phyloP scores from a whole-genome alignment of 1,140 invertebrate genomes.

The Holcopasites calliopsidis region DNA sequence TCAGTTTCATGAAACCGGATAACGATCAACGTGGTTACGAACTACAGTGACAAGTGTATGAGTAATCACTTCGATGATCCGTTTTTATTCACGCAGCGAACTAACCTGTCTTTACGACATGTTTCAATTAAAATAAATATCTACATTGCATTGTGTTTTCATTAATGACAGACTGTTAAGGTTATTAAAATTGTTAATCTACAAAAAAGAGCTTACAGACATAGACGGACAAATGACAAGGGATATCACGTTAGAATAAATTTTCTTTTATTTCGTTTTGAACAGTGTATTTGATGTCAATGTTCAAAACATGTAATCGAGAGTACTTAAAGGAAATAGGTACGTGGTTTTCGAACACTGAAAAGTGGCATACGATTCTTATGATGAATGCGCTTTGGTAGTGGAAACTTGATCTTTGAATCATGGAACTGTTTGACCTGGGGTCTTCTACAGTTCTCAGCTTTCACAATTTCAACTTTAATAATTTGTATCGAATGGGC shows the following conservation, averaged over 20 bases:
- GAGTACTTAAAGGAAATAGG: constrained; percentile 90
- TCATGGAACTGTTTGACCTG: constrained; percentile 99
- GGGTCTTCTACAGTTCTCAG: constrained; percentile 93
- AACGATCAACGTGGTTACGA: too few relatives aligned
- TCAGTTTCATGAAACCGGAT: too few relatives aligned
- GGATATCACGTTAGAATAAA: constrained; percentile 15
- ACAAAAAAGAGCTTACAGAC: too few relatives aligned
- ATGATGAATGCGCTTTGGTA: constrained; percentile 95
- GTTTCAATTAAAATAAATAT: too few relatives aligned
- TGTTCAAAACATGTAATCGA: constrained; percentile 41
- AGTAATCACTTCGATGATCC: too few relatives aligned
- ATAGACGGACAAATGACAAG: too few relatives aligned
- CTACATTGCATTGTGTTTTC: too few relatives aligned
- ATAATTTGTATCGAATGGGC: constrained; percentile 99
- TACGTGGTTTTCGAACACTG: constrained; percentile 94
- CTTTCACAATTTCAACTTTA: constrained; percentile 94
- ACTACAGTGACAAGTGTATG: too few relatives aligned
- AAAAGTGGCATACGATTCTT: constrained; percentile 89
- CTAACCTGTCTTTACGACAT: too few relatives aligned
- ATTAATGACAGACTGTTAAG: neutral
- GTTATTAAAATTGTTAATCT: too few relatives aligned
- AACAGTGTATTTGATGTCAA: constrained; percentile 30
- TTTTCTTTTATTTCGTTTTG: constrained; percentile 56
- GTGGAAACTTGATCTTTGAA: constrained; percentile 96
- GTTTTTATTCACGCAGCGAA: too few relatives aligned